Evolutionary conservation across 2,888 invertebrate species (phyloP).

Genomic region (Harpalus rubripes): DNA sequence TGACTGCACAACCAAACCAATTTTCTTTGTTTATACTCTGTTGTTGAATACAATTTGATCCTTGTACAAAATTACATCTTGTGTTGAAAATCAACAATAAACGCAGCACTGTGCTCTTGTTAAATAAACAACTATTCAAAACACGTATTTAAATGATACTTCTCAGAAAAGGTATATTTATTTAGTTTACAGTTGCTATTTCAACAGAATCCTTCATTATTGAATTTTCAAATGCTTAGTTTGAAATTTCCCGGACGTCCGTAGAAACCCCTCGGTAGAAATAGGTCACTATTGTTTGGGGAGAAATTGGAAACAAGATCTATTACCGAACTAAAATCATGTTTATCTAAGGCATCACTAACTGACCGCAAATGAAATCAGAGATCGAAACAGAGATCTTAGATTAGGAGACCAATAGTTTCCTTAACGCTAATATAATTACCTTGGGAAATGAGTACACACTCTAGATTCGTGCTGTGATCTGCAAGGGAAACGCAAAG

Average conservation of each 20-base stretch:
- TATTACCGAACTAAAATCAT: conserved; percentile 40
- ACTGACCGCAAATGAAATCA: conserved; percentile 55
- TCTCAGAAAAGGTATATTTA: neutral
- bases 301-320: conserved; percentile 31
- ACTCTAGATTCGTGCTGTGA: neutral
- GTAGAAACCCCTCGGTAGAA: conserved; percentile 3
- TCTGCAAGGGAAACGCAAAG: neutral
- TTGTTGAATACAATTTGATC: too few species aligned
- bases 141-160: neutral
- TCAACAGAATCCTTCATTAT: conserved; percentile 4
- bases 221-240: conserved; percentile 6
- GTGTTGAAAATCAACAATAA: too few species aligned
- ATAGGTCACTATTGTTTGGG: conserved; percentile 32
- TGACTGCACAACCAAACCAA: too few species aligned
- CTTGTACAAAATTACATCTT: too few species aligned
- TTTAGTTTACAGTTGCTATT: neutral
- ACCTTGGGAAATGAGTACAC: conserved; percentile 43
- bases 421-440: conserved; percentile 59
- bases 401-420: conserved; percentile 50
- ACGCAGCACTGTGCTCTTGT: too few species aligned
- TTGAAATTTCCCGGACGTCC: neutral
- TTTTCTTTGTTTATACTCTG: too few species aligned
- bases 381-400: conserved; percentile 50
- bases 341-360: conserved; percentile 36
- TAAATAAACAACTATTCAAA: too few species aligned